Conservation (phyloP, 2,113 vertebrate genomes). For the Chaetorhynchus papuensis region DNA sequence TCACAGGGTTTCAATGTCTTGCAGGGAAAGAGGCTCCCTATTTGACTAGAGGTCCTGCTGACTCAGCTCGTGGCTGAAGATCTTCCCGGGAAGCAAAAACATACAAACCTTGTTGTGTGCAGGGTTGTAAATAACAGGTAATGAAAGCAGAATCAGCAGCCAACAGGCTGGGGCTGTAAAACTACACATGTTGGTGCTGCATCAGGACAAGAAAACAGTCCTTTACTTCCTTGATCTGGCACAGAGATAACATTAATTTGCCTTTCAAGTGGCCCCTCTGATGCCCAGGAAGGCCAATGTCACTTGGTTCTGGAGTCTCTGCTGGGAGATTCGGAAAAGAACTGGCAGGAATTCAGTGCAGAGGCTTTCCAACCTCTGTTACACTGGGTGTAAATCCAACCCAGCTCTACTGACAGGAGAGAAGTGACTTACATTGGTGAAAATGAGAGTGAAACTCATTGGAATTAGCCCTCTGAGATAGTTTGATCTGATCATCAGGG, state of each 20-base stretch:
- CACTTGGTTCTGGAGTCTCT: not conserved
- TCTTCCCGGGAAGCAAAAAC: not conserved
- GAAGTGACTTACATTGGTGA: not conserved
- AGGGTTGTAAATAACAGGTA: slow-evolving; percentile 25
- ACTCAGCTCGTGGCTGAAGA: slow-evolving; percentile 4
- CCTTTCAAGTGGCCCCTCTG: not conserved
- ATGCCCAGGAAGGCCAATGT: not conserved
- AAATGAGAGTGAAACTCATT: not conserved
- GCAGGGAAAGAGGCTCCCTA: not conserved
- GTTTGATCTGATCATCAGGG: not conserved
- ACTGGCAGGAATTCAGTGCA: slow-evolving; percentile 3
- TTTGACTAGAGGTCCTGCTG: slow-evolving; percentile 4
- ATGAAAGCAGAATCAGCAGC: slow-evolving; percentile 33
- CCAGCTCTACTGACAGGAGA: not conserved
- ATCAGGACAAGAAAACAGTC: not conserved
- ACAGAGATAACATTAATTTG: not conserved
- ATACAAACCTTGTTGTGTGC: not conserved
- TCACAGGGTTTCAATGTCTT: not conserved
- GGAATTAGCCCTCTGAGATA: not conserved
- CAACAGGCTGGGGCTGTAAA: not conserved
- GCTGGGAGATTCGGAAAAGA: not conserved
- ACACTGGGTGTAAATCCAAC: not conserved
- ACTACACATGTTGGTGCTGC: not conserved
- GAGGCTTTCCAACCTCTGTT: not conserved
- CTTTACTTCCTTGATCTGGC: not conserved